Conservation (phyloP, 2,797 vertebrate genomes). For the Numenius phaeopus region DNA sequence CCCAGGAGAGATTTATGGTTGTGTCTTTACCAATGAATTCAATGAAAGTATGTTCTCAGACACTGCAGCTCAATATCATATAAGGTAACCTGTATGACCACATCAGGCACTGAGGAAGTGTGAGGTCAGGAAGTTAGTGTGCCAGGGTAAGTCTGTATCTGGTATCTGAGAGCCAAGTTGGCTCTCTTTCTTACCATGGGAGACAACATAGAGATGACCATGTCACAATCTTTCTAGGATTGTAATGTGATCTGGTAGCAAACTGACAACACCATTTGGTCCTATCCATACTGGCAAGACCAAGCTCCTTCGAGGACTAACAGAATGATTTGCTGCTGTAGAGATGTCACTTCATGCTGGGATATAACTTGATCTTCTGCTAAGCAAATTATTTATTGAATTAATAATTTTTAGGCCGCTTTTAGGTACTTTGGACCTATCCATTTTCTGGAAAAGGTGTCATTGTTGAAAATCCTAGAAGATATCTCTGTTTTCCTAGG, state of each 20-base stretch:
- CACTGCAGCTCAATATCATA: not conserved
- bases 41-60: not conserved
- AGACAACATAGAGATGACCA: not conserved
- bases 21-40: not conserved
- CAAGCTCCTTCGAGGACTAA: not conserved
- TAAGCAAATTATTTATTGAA: not conserved
- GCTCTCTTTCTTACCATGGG: not conserved
- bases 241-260: constrained; percentile 17
- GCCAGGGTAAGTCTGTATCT: not conserved
- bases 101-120: not conserved
- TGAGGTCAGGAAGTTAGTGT: not conserved
- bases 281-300: not conserved
- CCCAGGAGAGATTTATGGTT: not conserved
- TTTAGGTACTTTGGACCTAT: not conserved
- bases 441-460: not conserved
- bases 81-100: not conserved
- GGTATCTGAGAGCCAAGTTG: not conserved
- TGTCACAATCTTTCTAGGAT: constrained; percentile 17
- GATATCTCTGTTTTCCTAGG: not conserved
- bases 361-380: not conserved
- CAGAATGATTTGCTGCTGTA: not conserved
- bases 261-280: not conserved
- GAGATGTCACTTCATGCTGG: not conserved
- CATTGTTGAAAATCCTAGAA: not conserved
- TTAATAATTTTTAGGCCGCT: not conserved